phyloP scores from a whole-genome alignment of 2,888 invertebrate species.

The Villa cingulata region DNA sequence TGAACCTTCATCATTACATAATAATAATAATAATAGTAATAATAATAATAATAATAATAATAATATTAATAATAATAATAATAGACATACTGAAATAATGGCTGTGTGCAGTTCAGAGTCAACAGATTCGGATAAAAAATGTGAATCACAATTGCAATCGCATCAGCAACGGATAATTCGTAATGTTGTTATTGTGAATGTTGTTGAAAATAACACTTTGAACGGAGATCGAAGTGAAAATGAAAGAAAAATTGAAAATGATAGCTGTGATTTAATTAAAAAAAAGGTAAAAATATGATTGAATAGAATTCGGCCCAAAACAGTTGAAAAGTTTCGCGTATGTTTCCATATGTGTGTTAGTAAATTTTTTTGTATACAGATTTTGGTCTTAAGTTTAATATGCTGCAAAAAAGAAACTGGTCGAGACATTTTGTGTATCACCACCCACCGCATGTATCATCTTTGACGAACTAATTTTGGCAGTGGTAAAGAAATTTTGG shows the following conservation, averaged over 20 bases:
- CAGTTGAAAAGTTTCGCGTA: too few relatives aligned
- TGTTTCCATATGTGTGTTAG: neutral
- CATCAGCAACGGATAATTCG: neutral
- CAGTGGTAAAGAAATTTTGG: too few relatives aligned
- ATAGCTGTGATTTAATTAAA: slow-evolving; percentile 45
- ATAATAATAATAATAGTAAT: too few relatives aligned
- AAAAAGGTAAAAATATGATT: slow-evolving; percentile 39
- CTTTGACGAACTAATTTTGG: too few relatives aligned
- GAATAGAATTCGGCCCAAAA: too few relatives aligned
- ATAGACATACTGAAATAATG: too few relatives aligned
- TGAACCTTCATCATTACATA: neutral
- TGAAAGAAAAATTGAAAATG: slow-evolving; percentile 32
- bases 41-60: too few relatives aligned
- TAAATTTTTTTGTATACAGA: neutral
- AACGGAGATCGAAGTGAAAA: too few relatives aligned
- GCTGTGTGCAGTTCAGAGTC: neutral
- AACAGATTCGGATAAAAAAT: neutral
- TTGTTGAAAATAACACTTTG: neutral
- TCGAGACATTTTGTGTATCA: too few relatives aligned
- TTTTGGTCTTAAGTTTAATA: neutral
- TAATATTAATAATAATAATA: too few relatives aligned
- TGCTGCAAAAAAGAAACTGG: too few relatives aligned
- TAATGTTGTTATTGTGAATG: neutral
- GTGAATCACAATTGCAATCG: neutral
- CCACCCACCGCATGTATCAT: too few relatives aligned